These are phyloP conservation scores for Andinoacara biseriatus DNA, from an alignment of 2,113 vertebrate species.

Conservation along the genomic window DNA sequence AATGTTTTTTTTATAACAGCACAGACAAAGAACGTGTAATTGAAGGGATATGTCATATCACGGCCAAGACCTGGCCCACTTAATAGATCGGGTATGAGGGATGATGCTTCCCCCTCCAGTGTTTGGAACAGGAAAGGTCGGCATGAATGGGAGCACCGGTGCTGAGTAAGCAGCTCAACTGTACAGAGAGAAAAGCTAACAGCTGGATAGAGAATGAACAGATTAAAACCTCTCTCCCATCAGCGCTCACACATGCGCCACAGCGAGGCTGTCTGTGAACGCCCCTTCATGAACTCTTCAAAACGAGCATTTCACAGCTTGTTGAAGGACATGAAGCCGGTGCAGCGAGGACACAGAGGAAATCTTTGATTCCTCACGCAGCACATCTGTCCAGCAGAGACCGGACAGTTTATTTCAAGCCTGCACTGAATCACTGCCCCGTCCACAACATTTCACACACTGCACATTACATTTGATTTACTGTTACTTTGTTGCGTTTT, in stretches of 20 bases:
- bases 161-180: constrained; percentile 11
- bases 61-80: too few species aligned
- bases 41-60: too few species aligned
- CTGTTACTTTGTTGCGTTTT: too few species aligned
- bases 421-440: too few species aligned
- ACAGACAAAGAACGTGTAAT: too few species aligned
- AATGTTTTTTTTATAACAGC: too few species aligned
- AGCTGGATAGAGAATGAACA: constrained; percentile 4
- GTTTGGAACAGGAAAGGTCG: not conserved
- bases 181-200: constrained; percentile 11
- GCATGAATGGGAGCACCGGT: not conserved
- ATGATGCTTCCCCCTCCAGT: not conserved
- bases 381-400: not conserved
- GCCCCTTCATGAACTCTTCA: not conserved
- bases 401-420: too few species aligned
- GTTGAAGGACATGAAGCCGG: not conserved
- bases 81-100: not conserved
- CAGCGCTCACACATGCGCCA: not conserved
- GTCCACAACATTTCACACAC: not conserved
- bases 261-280: not conserved
- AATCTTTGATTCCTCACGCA: not conserved
- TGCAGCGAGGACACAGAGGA: too few species aligned
- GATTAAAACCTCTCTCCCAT: not conserved
- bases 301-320: not conserved
- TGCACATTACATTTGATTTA: not conserved